These are phyloP conservation scores for Syrrhaptes paradoxus DNA, from an alignment of 2,113 vertebrate species.

Conservation along the genomic window DNA sequence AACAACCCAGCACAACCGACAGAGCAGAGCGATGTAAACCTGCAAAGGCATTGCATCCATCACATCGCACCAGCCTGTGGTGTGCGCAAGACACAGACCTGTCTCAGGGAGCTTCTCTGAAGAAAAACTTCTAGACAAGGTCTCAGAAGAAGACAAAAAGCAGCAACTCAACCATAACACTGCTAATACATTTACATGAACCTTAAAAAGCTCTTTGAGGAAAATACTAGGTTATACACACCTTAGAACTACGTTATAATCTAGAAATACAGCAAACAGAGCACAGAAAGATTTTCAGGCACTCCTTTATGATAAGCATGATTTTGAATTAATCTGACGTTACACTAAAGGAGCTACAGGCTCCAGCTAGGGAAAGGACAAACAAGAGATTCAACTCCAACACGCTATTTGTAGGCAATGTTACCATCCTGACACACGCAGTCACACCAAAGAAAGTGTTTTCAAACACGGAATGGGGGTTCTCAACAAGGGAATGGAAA, in stretches of 20 bases:
- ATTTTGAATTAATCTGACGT: not conserved
- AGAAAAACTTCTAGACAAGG: not conserved
- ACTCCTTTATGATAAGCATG: not conserved
- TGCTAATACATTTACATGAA: not conserved
- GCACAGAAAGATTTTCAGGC: not conserved
- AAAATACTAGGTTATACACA: not conserved
- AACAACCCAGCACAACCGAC: not conserved
- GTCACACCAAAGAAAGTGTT: not conserved
- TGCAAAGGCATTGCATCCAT: not conserved
- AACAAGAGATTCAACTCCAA: not conserved
- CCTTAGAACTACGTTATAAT: not conserved
- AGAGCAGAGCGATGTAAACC: not conserved
- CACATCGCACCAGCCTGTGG: not conserved
- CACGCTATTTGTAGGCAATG: not conserved
- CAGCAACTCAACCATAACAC: not conserved
- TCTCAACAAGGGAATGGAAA: conserved; percentile 30
- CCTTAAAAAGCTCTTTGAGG: not conserved
- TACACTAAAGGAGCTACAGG: not conserved
- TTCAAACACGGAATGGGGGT: not conserved
- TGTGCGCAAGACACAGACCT: not conserved
- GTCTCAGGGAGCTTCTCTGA: not conserved
- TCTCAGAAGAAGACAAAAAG: not conserved
- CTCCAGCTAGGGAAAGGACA: not conserved
- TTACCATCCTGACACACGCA: not conserved
- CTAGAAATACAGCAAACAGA: not conserved